A percentile compares a stretch with the other conserved stretches of the same genome.
These are phyloP conservation scores for Amphipoea lucens DNA, from an alignment of 2,888 invertebrate species.

Conservation along the genomic window DNA sequence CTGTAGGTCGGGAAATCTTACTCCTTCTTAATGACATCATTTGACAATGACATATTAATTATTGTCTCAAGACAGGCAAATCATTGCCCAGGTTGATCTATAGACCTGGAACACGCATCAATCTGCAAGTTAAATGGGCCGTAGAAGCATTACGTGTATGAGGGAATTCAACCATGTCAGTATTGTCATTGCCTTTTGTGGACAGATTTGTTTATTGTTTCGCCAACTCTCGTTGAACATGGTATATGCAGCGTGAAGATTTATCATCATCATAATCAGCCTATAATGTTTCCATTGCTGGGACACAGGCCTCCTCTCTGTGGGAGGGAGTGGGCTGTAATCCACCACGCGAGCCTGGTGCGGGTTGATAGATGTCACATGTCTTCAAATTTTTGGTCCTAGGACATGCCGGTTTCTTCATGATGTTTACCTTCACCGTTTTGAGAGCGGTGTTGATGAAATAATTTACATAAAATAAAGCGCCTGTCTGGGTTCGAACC, in stretches of 20 bases:
- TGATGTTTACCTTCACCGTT: not conserved
- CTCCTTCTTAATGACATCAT: constrained; percentile 1
- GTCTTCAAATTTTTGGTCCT: not conserved
- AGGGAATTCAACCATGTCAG: constrained; percentile 38
- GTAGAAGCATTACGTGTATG: constrained; percentile 46
- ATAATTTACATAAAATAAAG: not conserved
- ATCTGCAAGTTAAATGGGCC: constrained; percentile 51
- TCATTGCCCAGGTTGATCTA: constrained; percentile 26
- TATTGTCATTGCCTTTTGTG: constrained; percentile 41
- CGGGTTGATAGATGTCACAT: not conserved
- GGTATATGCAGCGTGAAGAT: constrained; percentile 6
- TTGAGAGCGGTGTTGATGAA: not conserved
- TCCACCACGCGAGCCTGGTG: not conserved
- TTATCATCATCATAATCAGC: not conserved
- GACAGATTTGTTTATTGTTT: constrained; percentile 38
- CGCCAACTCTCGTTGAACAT: constrained; percentile 3
- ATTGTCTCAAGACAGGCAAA: constrained; percentile 6
- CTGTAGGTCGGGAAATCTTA: not conserved
- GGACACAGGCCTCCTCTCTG: not conserved
- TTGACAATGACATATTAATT: constrained; percentile 22
- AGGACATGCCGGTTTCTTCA: not conserved
- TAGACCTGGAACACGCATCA: constrained; percentile 31
- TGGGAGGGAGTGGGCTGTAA: not conserved
- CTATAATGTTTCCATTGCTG: not conserved
- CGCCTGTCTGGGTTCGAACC: not conserved